Percentiles rank a stretch among this genome's conserved stretches.
These are phyloP conservation scores for Phoebastria nigripes DNA, from an alignment of 2,797 vertebrate genomes.

Conservation along the genomic window DNA sequence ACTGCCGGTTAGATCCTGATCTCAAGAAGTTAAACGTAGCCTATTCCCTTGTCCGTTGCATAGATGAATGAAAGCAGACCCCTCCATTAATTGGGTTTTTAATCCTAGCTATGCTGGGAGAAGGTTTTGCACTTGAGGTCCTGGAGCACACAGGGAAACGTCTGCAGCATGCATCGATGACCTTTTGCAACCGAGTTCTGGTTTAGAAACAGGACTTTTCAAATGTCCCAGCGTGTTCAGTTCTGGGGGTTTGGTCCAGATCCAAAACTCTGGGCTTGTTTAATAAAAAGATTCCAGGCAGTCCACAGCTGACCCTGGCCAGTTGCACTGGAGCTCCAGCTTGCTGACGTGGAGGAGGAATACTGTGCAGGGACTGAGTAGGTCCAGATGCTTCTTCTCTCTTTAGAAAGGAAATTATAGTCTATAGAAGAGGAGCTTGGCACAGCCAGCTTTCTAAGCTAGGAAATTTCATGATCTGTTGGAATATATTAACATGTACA, in stretches of 20 bases:
- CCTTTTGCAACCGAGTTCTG: not conserved
- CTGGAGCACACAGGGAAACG: not conserved
- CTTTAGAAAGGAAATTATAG: constrained; percentile 75
- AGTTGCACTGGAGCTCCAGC: constrained; percentile 15
- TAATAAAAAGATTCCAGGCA: constrained; percentile 32
- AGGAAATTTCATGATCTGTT: constrained; percentile 67
- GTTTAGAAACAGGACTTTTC: not conserved
- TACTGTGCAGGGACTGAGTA: constrained; percentile 62
- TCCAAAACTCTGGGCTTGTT: not conserved
- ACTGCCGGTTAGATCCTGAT: not conserved
- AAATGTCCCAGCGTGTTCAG: not conserved
- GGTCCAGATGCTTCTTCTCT: constrained; percentile 71
- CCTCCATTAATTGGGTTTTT: not conserved
- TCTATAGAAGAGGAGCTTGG: constrained; percentile 66
- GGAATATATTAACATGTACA: constrained; percentile 49
- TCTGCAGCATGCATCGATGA: not conserved
- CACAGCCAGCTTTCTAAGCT: constrained; percentile 58
- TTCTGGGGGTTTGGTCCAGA: constrained; percentile 3
- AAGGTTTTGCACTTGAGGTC: not conserved
- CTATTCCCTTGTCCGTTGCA: not conserved
- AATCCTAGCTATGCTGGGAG: not conserved
- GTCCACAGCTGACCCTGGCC: constrained; percentile 3
- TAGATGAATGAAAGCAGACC: not conserved
- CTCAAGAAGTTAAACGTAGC: not conserved
- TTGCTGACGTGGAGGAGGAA: constrained; percentile 59